Evolutionary conservation across 64 coral and sea anemone genomes (phyloP).

Genomic region (Pachyseris speciosa): DNA sequence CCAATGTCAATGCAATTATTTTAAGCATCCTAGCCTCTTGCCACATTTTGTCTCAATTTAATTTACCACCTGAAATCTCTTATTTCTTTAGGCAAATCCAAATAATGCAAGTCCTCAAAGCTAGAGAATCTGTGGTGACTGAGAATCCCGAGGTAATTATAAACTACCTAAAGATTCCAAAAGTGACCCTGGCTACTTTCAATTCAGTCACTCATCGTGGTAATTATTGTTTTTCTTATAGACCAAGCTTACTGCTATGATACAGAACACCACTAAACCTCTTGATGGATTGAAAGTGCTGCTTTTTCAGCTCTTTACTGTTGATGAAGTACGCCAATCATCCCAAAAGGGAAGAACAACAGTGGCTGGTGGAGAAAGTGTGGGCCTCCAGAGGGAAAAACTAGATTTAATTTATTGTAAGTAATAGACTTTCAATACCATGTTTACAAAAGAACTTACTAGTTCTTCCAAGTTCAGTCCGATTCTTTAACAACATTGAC

Average conservation of each 20-base stretch:
- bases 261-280: slow-evolving; percentile 19
- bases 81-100: background rate
- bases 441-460: slow-evolving; percentile 1
- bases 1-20: no score
- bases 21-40: background rate
- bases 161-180: background rate
- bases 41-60: background rate
- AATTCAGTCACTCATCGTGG: background rate
- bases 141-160: background rate
- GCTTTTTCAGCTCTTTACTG: slow-evolving; percentile 18
- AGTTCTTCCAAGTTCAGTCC: background rate
- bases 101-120: background rate
- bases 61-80: background rate
- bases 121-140: background rate
- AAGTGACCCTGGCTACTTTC: background rate
- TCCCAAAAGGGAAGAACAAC: slow-evolving; percentile 3
- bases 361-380: slow-evolving; percentile 26
- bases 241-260: background rate
- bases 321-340: slow-evolving; percentile 20
- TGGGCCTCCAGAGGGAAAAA: slow-evolving; percentile 12
- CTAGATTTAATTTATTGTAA: slow-evolving; percentile 22
- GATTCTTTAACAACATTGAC: no score
- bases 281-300: slow-evolving; percentile 21
- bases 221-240: background rate
- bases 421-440: background rate